Conservation (phyloP, 2,113 vertebrate species). For the Takifugu bimaculatus region DNA sequence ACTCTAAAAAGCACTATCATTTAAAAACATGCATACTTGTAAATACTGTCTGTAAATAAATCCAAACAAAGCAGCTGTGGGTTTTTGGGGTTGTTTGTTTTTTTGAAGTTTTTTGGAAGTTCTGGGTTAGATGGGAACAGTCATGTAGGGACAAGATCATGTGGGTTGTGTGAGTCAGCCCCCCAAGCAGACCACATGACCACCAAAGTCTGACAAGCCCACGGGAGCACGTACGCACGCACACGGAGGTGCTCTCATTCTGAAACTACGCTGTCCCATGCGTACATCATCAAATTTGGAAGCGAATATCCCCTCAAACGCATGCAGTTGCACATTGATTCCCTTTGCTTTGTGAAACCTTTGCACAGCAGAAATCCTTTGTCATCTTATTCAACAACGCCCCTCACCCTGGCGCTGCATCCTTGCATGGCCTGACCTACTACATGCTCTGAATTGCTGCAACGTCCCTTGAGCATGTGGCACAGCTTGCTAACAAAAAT, state of each 20-base stretch:
- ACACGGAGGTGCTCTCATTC: constrained; percentile 1
- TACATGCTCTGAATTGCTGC: constrained; percentile 43
- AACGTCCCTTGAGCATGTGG: constrained; percentile 23
- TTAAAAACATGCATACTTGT: no score
- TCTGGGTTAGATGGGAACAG: constrained; percentile 30
- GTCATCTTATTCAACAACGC: constrained; percentile 18
- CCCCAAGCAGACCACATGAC: constrained; percentile 5
- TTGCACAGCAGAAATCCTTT: not conserved
- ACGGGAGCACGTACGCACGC: not conserved
- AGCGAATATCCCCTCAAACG: not conserved
- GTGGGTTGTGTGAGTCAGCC: constrained; percentile 21
- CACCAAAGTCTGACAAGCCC: constrained; percentile 23
- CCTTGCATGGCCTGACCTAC: constrained; percentile 23
- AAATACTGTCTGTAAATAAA: no score
- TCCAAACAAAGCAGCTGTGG: no score
- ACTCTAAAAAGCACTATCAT: no score
- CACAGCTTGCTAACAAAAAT: constrained; percentile 15
- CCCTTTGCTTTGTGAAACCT: constrained; percentile 1
- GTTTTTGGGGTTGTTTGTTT: not conserved
- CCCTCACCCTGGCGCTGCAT: constrained; percentile 15
- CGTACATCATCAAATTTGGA: constrained; percentile 5
- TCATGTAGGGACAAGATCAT: constrained; percentile 23
- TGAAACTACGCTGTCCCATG: not conserved
- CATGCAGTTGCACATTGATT: not conserved
- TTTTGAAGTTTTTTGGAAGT: not conserved